Base-by-base conservation (phyloP, 1,140 invertebrate species). In the Ditylenchus dipsaci region DNA sequence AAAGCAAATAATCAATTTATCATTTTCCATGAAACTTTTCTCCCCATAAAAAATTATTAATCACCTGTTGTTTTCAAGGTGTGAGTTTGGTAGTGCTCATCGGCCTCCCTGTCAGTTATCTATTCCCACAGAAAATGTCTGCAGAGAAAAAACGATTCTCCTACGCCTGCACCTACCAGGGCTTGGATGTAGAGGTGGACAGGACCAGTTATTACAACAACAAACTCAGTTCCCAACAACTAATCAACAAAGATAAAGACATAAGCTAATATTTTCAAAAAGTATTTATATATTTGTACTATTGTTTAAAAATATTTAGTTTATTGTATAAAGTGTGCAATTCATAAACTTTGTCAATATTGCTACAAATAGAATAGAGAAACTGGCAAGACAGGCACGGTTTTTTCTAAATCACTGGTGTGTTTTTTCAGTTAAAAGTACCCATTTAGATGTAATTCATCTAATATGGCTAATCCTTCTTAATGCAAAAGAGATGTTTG, bases 111-210 rank as follows among this genome's bases (percentile, higher is more conserved):
- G 69, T 62, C 33, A 69, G 68, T 63, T 69, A 26, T 21, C n/a
- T 73, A n/a, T 73, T 29, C n/a, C 68, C 68, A 45, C 68, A 69
- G 27, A 58, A 26, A 63, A 73, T 69, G 68, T 26, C 26, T 8
- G 38, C 33, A n/a, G 26, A 60, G 17, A 49, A 73, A 19, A 56
- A 63, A 21, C 19, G 30, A 1, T 57, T 57, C 43, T 15, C 68
- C 15, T 72, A 29, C 43, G 68, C 68, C 15, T 69, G 68, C 26
- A 69, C 68, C 17, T 73, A 69, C 43, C 17, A 63, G 19, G 68
- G 68, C 15, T 33, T 69, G 1, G 27, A 73, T 27, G 45, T 65
- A 15, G 38, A 65, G 57, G n/a, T 65, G n/a, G 57, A 65, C 59
- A 43, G 26, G 19, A 61, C 19, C 3, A 61, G n/a, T 26, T 30